Percentiles rank a stretch among this genome's conserved stretches.
Evolutionary conservation across 2,888 invertebrate species (phyloP).

Genomic region (Pseudococcus jackbeardsleyi): DNA sequence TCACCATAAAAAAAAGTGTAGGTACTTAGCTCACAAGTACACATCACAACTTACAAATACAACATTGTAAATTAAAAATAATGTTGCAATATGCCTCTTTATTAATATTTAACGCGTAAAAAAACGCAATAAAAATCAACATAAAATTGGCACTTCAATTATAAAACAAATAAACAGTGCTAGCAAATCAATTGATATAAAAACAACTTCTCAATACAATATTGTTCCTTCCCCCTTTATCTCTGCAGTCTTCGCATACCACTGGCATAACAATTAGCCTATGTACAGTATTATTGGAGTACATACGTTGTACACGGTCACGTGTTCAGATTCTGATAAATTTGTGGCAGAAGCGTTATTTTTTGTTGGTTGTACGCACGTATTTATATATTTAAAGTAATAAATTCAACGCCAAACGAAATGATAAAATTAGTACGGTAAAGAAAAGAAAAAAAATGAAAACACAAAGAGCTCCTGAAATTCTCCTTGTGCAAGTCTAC

Average conservation of each 20-base stretch:
- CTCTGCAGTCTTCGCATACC: neutral
- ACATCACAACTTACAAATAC: neutral
- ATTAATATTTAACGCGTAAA: neutral
- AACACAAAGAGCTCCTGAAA: slow-evolving; percentile 25
- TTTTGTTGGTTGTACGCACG: neutral
- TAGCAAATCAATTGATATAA: neutral
- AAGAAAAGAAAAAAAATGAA: slow-evolving; percentile 26
- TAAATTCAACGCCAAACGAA: slow-evolving; percentile 31
- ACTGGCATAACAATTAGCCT: neutral
- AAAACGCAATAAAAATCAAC: slow-evolving; percentile 14
- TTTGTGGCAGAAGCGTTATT: slow-evolving; percentile 1
- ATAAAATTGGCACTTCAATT: slow-evolving; percentile 37
- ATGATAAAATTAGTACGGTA: slow-evolving; percentile 45
- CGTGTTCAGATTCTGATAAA: slow-evolving; percentile 22
- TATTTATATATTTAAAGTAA: slow-evolving; percentile 40
- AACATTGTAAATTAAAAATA: neutral
- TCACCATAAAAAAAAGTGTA: neutral
- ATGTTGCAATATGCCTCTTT: neutral
- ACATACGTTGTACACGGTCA: neutral
- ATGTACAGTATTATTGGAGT: neutral
- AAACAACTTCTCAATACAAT: slow-evolving; percentile 18
- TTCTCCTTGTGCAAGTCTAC: slow-evolving; percentile 55
- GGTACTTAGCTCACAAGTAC: too few relatives aligned
- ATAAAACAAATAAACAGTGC: slow-evolving; percentile 32
- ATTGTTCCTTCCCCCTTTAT: neutral